A percentile compares a stretch with the other conserved stretches of the same genome.
These are phyloP conservation scores for Pammene fasciana DNA, from an alignment of 2,888 invertebrate genomes.

Conservation along the genomic window DNA sequence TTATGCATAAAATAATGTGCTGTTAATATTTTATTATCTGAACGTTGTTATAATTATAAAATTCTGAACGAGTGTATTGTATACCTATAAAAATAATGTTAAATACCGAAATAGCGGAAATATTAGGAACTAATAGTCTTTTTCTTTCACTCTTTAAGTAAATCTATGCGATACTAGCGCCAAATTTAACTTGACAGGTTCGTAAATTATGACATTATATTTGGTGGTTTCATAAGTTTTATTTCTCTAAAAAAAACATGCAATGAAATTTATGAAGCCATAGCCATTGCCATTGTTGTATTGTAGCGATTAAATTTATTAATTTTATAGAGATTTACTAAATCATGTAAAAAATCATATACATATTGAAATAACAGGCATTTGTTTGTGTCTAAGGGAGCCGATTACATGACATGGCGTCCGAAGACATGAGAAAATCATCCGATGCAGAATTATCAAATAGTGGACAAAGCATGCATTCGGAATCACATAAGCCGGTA, in stretches of 20 bases:
- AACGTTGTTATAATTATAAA: neutral
- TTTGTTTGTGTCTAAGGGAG: neutral
- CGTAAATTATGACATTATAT: neutral
- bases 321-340: neutral
- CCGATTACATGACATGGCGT: slow-evolving; percentile 31
- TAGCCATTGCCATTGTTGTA: neutral
- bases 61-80: slow-evolving; percentile 13
- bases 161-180: slow-evolving; percentile 19
- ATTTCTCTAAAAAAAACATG: no score
- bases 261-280: no score
- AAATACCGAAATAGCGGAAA: neutral
- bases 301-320: neutral
- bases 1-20: no score
- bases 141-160: slow-evolving; percentile 2
- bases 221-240: no score
- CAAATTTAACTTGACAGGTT: neutral
- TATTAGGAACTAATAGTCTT: neutral
- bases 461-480: slow-evolving; percentile 58
- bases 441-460: slow-evolving; percentile 55
- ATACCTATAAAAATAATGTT: neutral
- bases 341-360: slow-evolving; percentile 18
- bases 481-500: slow-evolving; percentile 71
- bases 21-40: neutral
- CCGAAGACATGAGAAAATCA: slow-evolving; percentile 58
- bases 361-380: slow-evolving; percentile 13